These are phyloP conservation scores for Piaya cayana DNA, from an alignment of 2,113 vertebrate genomes.

Conservation along the genomic window DNA sequence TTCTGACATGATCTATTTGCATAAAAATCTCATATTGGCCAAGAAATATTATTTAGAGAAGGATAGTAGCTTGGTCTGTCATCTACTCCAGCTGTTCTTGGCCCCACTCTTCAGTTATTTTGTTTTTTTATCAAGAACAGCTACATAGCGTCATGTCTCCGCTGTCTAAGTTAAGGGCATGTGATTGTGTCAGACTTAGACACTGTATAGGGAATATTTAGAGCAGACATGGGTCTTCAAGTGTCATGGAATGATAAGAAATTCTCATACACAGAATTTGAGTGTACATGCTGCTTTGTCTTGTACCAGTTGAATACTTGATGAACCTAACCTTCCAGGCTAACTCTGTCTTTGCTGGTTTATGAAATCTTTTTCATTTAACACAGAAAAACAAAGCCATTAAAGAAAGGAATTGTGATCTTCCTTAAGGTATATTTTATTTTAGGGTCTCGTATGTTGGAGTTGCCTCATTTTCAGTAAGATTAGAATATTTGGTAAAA, in stretches of 20 bases:
- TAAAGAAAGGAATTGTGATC: neutral
- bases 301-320: neutral
- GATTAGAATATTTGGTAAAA: neutral
- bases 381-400: neutral
- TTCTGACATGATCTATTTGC: slow-evolving; percentile 15
- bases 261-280: neutral
- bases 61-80: neutral
- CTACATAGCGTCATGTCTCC: slow-evolving; percentile 2
- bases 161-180: neutral
- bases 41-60: slow-evolving; percentile 34
- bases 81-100: slow-evolving; percentile 9
- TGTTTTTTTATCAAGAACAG: slow-evolving; percentile 3
- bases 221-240: neutral
- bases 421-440: neutral
- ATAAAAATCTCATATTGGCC: slow-evolving; percentile 2
- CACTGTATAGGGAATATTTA: neutral
- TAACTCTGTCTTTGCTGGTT: neutral
- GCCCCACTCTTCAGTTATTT: neutral
- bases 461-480: neutral
- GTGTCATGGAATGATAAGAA: neutral
- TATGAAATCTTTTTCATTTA: neutral
- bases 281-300: neutral
- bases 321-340: neutral
- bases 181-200: neutral
- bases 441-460: neutral